Base-by-base conservation (phyloP, 2,888 invertebrate species). In the Beris chalybata region DNA sequence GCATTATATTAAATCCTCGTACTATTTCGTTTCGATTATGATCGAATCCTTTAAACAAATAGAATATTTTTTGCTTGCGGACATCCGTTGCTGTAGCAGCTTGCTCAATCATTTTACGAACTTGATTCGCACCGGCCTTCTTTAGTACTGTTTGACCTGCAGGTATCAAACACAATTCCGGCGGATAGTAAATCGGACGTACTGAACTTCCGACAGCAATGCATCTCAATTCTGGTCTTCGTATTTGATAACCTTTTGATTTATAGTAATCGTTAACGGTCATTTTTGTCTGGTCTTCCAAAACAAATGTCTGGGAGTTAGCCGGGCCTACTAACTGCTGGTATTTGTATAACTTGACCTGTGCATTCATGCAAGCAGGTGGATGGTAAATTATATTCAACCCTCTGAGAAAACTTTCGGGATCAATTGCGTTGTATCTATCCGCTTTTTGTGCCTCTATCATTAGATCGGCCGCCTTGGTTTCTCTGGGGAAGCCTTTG, bases 81-180 rank as follows among this genome's bases (percentile, higher is more conserved):
- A 82, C 85, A 7, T 85, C 82, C 0, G 97, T 92, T 0, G 87
- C 85, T 0, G 93, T 89, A 0, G 97, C 97, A 0, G 97, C 92
- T 48, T 85, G 84, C 76, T 82, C 87, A 63, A 98, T 95, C 94
- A 99, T 95, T 0, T 85, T 86, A 0, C 90, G 83, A 0, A 96
- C 91, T 79, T 97, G 97, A 38, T 77, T 82, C 38, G 94, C 91
- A 5, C 88, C 90, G 75, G 97, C 83, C 78, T 95, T 95, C 74
- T 89, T 79, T 68, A 75, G 75, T 13, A 75, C 88, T 64, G 80
- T 89, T 83, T 98, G 97, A 0, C 93, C 94, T 47, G 85, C 84
- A 0, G 89, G 83, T 22, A 98, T 87, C 7, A 84, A 84, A 74
- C 95, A 89, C 7, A 95, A 82, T 82, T 97, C 97, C 47, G 90